phyloP scores from a whole-genome alignment of 2,888 invertebrate genomes.

The Prosopocoilus inquinatus region DNA sequence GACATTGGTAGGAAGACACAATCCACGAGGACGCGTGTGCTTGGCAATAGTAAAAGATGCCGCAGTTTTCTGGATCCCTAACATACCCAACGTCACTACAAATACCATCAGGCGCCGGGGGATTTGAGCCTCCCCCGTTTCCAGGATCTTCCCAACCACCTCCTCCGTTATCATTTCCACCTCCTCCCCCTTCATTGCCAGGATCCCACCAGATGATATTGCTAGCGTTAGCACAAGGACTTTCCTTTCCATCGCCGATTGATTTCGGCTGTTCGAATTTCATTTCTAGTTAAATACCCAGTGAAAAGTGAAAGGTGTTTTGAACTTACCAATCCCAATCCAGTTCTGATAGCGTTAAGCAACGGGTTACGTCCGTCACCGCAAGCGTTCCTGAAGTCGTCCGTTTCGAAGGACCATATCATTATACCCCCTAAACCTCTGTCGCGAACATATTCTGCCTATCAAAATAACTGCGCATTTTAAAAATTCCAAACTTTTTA shows the following conservation, averaged over 20 bases:
- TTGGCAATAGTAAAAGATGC: conserved; percentile 50
- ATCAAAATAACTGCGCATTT: too few species aligned
- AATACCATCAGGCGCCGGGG: neutral
- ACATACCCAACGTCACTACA: conserved; percentile 44
- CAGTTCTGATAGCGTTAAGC: conserved; percentile 52
- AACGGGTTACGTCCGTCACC: conserved; percentile 58
- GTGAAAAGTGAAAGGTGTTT: too few species aligned
- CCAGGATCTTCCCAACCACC: too few species aligned
- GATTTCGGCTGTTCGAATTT: too few species aligned
- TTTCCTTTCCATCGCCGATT: too few species aligned
- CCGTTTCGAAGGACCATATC: conserved; percentile 80
- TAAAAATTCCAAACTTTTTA: too few species aligned
- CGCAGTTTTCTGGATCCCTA: conserved; percentile 48
- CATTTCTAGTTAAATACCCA: too few species aligned
- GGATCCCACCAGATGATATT: neutral
- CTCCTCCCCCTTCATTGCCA: neutral
- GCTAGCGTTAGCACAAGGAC: neutral
- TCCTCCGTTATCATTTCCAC: neutral
- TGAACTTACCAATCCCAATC: too few species aligned
- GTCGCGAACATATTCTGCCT: too few species aligned
- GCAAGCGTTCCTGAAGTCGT: conserved; percentile 68
- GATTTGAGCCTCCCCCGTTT: neutral
- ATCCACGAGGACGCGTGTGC: conserved; percentile 26
- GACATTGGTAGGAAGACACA: conserved; percentile 43
- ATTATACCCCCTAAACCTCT: conserved; percentile 61